Percentiles rank a stretch among this genome's conserved stretches.
Evolutionary conservation across 1,140 invertebrate species (phyloP).

Genomic region (Penaeus japonicus): DNA sequence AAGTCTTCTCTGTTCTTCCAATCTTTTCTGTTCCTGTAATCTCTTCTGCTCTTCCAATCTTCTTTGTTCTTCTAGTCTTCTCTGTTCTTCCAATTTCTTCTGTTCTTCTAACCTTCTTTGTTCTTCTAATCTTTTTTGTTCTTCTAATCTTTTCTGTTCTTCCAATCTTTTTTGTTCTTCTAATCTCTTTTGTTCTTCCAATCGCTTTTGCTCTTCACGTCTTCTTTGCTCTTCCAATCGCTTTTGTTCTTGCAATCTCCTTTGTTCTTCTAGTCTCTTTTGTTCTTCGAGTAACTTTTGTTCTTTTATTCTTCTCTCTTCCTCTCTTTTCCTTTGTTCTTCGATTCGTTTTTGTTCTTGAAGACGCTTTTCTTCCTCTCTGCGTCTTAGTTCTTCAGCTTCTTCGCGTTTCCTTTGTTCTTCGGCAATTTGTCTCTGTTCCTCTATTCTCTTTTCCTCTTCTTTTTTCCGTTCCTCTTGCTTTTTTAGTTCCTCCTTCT

Average conservation of each 20-base stretch:
- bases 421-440: neutral
- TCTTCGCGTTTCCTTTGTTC: neutral
- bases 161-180: conserved; percentile 21
- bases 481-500: conserved; percentile 38
- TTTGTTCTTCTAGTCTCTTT: conserved; percentile 16
- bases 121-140: conserved; percentile 3
- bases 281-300: neutral
- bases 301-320: neutral
- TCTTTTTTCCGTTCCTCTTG: conserved; percentile 41
- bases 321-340: neutral
- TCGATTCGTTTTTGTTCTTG: neutral
- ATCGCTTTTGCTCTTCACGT: neutral
- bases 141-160: conserved; percentile 13
- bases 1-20: neutral
- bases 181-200: conserved; percentile 14
- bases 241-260: neutral
- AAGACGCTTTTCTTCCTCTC: conserved; percentile 7
- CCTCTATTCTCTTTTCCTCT: conserved; percentile 27
- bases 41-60: neutral
- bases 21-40: neutral
- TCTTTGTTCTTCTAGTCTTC: conserved; percentile 7
- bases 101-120: conserved; percentile 35
- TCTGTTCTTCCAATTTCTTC: conserved; percentile 9
- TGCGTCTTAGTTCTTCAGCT: conserved; percentile 6
- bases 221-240: neutral